These are phyloP conservation scores for Rhimphoctona megacephalus DNA, from an alignment of 2,888 invertebrate genomes.

Conservation along the genomic window DNA sequence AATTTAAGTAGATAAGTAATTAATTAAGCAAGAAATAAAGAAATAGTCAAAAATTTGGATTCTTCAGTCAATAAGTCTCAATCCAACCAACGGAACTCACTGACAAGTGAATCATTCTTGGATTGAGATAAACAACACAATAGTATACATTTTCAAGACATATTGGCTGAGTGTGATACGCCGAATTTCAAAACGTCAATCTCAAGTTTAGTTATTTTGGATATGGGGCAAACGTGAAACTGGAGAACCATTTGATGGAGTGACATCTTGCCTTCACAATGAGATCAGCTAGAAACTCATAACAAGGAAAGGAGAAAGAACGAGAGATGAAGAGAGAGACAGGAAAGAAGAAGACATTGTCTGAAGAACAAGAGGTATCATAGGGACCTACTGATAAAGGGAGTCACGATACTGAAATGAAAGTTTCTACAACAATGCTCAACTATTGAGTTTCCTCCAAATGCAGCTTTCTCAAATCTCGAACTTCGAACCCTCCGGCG, in stretches of 20 bases:
- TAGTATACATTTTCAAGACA: neutral
- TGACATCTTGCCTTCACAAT: conserved; percentile 44
- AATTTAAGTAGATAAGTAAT: neutral
- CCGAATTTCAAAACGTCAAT: conserved; percentile 49
- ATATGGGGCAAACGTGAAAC: neutral
- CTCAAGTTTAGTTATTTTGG: conserved; percentile 42
- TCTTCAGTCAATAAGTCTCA: neutral
- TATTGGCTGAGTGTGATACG: neutral
- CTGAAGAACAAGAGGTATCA: conserved; percentile 21
- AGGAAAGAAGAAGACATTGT: neutral
- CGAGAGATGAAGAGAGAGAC: neutral
- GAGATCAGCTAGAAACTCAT: conserved; percentile 52
- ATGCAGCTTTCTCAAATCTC: neutral
- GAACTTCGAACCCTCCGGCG: neutral
- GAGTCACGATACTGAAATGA: conserved; percentile 44
- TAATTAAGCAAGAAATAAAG: neutral
- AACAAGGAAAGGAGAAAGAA: conserved; percentile 6
- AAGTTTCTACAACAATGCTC: conserved; percentile 46
- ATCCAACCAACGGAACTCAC: neutral
- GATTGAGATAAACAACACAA: neutral
- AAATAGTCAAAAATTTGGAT: neutral
- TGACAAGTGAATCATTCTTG: neutral
- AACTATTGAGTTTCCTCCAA: conserved; percentile 33
- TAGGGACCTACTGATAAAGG: conserved; percentile 15
- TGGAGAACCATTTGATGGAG: conserved; percentile 19